These are phyloP conservation scores for Leptopilina boulardi DNA, from an alignment of 1,140 invertebrate species.

Conservation along the genomic window DNA sequence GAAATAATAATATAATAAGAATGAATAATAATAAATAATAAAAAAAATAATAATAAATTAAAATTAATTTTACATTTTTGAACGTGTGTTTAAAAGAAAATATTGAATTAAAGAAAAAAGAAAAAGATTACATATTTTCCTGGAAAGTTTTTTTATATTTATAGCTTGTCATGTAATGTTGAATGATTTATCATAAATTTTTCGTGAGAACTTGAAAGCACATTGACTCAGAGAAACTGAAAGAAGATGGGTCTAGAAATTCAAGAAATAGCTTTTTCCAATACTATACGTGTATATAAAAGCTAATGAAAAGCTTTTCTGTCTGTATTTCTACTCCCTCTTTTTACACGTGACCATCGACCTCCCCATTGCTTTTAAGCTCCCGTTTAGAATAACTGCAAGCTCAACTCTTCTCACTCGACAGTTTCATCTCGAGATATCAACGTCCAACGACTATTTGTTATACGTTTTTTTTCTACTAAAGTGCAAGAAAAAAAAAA, in stretches of 20 bases:
- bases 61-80: too few relatives aligned
- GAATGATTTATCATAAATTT: neutral
- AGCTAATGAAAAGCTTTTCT: conserved; percentile 1
- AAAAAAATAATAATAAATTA: too few relatives aligned
- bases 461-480: conserved; percentile 2
- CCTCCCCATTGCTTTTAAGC: conserved; percentile 45
- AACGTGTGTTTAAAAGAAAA: too few relatives aligned
- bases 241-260: neutral
- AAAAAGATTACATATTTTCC: neutral
- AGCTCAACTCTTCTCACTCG: conserved; percentile 61
- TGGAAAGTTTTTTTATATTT: neutral
- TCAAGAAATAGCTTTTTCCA: conserved; percentile 2
- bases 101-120: too few relatives aligned
- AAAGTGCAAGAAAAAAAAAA: neutral
- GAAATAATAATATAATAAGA: too few relatives aligned
- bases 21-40: too few relatives aligned
- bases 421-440: conserved; percentile 53
- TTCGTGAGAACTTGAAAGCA: neutral
- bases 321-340: neutral
- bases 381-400: conserved; percentile 64
- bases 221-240: neutral
- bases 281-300: conserved; percentile 4
- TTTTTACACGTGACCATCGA: conserved; percentile 50
- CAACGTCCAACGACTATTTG: conserved; percentile 22
- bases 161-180: neutral